phyloP scores from a whole-genome alignment of 2,797 vertebrate genomes.

The Paguma larvata region DNA sequence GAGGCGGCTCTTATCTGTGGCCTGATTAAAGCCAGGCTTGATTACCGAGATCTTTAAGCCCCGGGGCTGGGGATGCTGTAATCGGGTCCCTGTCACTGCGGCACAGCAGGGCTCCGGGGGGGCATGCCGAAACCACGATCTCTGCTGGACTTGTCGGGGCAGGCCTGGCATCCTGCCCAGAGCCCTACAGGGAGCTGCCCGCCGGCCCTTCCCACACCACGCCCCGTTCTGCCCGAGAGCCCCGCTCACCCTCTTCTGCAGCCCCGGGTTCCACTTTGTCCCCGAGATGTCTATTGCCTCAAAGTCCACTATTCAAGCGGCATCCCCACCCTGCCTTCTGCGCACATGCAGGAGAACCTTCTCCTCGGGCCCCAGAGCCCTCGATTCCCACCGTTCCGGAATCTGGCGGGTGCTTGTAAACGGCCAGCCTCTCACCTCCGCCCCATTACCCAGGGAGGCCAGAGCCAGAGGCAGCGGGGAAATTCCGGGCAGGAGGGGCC shows the following conservation, averaged over 20 bases:
- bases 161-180: not conserved
- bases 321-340: not conserved
- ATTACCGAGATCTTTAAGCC: not conserved
- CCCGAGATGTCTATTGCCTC: not conserved
- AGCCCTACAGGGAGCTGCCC: not conserved
- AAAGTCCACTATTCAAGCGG: not conserved
- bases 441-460: not conserved
- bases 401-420: not conserved
- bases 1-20: constrained; percentile 14
- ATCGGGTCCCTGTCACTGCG: not conserved
- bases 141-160: not conserved
- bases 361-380: not conserved
- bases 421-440: not conserved
- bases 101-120: not conserved
- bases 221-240: not conserved
- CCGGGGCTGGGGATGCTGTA: not conserved
- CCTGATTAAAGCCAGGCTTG: constrained; percentile 4
- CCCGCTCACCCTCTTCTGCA: not conserved
- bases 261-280: not conserved
- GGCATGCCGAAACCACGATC: not conserved
- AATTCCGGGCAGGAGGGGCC: rapidly evolving
- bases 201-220: not conserved
- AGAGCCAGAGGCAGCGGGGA: not conserved
- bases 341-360: not conserved
- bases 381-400: not conserved